A percentile compares a stretch with the other conserved stretches of the same genome.
These are phyloP conservation scores for Drosophila paulistorum DNA, from an alignment of 1,140 invertebrate genomes.

Conservation along the genomic window DNA sequence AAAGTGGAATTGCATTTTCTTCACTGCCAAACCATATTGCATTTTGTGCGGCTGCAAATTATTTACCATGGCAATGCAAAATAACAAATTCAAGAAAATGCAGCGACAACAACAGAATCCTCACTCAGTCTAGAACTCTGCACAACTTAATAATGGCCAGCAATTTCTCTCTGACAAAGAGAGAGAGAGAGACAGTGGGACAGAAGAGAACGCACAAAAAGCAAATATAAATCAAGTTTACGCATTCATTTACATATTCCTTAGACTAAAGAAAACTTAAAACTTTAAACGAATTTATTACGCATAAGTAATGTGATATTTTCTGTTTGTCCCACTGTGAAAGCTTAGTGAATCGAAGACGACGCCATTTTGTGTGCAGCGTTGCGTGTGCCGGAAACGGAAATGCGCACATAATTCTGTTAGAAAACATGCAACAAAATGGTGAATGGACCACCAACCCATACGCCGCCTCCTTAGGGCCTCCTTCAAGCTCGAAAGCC, in stretches of 20 bases:
- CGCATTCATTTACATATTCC: too few relatives aligned
- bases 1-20: conserved; percentile 38
- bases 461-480: background rate
- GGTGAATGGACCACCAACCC: conserved; percentile 27
- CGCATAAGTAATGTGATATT: background rate
- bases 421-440: conserved; percentile 56
- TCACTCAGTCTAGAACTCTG: too few relatives aligned
- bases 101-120: background rate
- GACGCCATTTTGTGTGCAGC: conserved; percentile 51
- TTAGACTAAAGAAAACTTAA: background rate
- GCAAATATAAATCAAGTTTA: background rate
- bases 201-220: background rate
- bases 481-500: conserved; percentile 6
- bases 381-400: conserved; percentile 66
- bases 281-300: too few relatives aligned
- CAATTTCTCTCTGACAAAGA: conserved; percentile 27
- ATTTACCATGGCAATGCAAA: conserved; percentile 60
- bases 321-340: conserved; percentile 29
- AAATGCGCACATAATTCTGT: conserved; percentile 72
- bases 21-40: conserved; percentile 15
- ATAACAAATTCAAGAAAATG: conserved; percentile 37
- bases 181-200: conserved; percentile 21
- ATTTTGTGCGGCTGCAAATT: conserved; percentile 45
- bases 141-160: conserved; percentile 46
- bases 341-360: conserved; percentile 35